Conservation (phyloP, 2,113 vertebrate genomes). For the Limnothrissa miodon region DNA sequence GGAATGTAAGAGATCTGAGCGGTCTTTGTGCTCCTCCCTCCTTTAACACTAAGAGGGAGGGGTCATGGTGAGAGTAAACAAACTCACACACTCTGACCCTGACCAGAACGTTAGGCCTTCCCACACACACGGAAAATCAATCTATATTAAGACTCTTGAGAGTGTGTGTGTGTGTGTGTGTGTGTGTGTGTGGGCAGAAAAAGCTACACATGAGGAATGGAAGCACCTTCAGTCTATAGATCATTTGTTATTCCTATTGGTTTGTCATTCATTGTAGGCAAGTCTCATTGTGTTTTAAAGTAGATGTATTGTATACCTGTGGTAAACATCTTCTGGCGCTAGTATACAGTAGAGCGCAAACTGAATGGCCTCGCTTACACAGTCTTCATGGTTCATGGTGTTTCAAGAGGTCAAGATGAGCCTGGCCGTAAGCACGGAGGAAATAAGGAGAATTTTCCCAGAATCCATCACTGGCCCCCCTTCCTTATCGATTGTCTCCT, state of each 20-base stretch:
- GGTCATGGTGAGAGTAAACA: not conserved
- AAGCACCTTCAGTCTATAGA: not conserved
- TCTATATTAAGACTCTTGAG: not conserved
- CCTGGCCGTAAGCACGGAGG: conserved; percentile 17
- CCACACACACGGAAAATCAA: not conserved
- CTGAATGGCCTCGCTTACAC: not conserved
- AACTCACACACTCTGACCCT: not conserved
- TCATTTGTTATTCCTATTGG: not conserved
- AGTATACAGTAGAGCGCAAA: not conserved
- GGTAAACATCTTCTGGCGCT: not conserved
- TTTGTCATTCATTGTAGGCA: not conserved
- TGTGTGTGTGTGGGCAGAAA: not conserved
- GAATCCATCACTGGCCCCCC: conserved; percentile 21
- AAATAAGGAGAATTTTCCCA: conserved; percentile 32
- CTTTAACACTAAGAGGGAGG: not conserved
- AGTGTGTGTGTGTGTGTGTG: conserved; percentile 4
- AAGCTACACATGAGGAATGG: not conserved
- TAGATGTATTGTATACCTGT: not conserved
- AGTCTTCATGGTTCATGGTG: not conserved
- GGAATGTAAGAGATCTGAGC: not conserved
- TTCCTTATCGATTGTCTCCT: not conserved
- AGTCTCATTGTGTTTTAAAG: not conserved
- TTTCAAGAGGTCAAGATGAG: not conserved
- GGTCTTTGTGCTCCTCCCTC: not conserved
- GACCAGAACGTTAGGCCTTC: not conserved